Evolutionary conservation across 2,797 vertebrate species (phyloP), one percentile per base, ranked within the genome.

Genomic region (Hylomyscus alleni): DNA sequence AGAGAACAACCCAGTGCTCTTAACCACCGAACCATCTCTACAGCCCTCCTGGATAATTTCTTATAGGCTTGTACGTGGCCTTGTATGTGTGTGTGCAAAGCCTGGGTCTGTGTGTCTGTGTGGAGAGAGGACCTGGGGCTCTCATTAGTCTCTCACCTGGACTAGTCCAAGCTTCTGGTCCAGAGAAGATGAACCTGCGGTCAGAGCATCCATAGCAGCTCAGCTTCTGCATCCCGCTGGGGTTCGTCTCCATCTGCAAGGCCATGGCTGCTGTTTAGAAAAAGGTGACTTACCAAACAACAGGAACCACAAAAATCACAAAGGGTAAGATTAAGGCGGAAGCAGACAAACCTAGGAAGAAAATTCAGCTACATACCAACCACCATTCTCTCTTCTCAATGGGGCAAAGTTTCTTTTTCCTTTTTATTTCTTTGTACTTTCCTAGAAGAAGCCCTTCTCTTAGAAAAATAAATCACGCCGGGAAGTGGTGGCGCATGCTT

Each of bases 121-220:
- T 34, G 14, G 31, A 44, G 13, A 80, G 50, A 89, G 10, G 2
- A 2, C 8, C 26, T 0, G 0, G 40, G 52, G 37, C 19, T 40
- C 73, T 58, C 40, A 34, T 90, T 40, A 37, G 19, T 47, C 17
- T 89, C 37, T 96, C 14, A 7, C 67, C 69, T 34, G 0, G 0
- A 81, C 0, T 34, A 14, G 4, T 47, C 58, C 20, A 34, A 56
- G 40, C 0, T 0, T 75, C 26, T 2, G 6, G 24, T 8, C 19
- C 26, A 52, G 47, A 58, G 60, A 19, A 22, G n/a, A 80, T 73
- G 78, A 86, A 89, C 85, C 73, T 24, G 0, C 0, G 7, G 5
- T 56, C 50, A 15, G 3, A 1, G 6, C 0, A 0, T 26, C 40
- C 0, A 0, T 0, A 3, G 24, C n/a, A 15, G 0, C 82, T 86